These are phyloP conservation scores for Drymodes brunneopygia DNA, from an alignment of 2,113 vertebrate species.

Conservation along the genomic window DNA sequence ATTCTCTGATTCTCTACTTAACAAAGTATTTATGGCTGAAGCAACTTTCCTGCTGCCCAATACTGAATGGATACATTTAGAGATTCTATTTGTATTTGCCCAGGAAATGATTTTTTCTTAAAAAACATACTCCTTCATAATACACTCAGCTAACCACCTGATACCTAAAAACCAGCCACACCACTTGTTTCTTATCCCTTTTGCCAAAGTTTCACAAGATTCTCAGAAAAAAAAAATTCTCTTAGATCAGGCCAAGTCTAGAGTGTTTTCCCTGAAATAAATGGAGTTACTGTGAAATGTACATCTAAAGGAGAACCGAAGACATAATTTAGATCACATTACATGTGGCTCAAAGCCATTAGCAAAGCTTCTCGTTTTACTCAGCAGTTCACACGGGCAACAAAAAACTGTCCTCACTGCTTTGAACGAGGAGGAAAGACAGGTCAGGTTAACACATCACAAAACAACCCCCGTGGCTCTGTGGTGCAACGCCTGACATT, in stretches of 20 bases:
- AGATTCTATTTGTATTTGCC: not conserved
- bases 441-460: not conserved
- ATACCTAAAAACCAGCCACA: not conserved
- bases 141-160: not conserved
- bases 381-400: not conserved
- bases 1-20: not conserved
- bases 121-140: not conserved
- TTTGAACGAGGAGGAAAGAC: not conserved
- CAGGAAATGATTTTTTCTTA: not conserved
- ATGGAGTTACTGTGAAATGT: not conserved
- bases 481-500: not conserved
- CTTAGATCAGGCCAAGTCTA: not conserved
- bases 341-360: not conserved
- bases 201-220: not conserved
- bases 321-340: not conserved
- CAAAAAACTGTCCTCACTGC: not conserved
- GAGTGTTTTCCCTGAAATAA: not conserved
- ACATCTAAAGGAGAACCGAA: not conserved
- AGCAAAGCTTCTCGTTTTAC: not conserved
- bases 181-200: not conserved
- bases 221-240: not conserved
- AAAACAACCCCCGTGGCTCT: not conserved
- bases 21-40: not conserved
- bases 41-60: not conserved
- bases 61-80: not conserved